These are phyloP conservation scores for Phasianus colchicus DNA, from an alignment of 2,113 vertebrate genomes.

Conservation along the genomic window DNA sequence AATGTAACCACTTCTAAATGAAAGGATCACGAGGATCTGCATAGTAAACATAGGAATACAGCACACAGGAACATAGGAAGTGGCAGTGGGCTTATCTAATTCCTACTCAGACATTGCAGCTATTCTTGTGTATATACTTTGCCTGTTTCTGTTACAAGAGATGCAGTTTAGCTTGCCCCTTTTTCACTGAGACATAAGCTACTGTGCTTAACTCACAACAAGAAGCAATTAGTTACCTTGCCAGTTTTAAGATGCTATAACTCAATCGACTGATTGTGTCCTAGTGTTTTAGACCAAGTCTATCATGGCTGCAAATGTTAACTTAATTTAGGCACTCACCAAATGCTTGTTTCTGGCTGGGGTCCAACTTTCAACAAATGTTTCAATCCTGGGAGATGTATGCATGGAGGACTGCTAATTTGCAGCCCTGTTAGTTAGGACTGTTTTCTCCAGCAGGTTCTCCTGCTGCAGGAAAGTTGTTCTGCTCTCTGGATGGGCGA, in stretches of 20 bases:
- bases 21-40: background rate
- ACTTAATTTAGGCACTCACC: slow-evolving; percentile 60
- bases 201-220: background rate
- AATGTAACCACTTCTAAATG: background rate
- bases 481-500: background rate
- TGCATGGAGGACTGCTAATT: slow-evolving; percentile 51
- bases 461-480: background rate
- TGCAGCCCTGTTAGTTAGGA: background rate
- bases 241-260: slow-evolving; percentile 53
- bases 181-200: background rate
- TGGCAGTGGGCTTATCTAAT: background rate
- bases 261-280: slow-evolving; percentile 35
- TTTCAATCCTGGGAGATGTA: slow-evolving; percentile 35
- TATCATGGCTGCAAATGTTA: slow-evolving; percentile 57
- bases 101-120: rapidly evolving
- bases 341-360: slow-evolving; percentile 54
- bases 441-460: background rate
- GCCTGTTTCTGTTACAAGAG: background rate
- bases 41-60: background rate
- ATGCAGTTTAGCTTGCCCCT: background rate
- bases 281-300: slow-evolving; percentile 61
- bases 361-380: slow-evolving; percentile 59
- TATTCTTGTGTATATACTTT: background rate
- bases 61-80: background rate
- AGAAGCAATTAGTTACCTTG: slow-evolving; percentile 42